Percentiles rank a stretch among this genome's conserved stretches.
These are phyloP conservation scores for Serrognathus titanus DNA, from an alignment of 2,888 invertebrate species.

Conservation along the genomic window DNA sequence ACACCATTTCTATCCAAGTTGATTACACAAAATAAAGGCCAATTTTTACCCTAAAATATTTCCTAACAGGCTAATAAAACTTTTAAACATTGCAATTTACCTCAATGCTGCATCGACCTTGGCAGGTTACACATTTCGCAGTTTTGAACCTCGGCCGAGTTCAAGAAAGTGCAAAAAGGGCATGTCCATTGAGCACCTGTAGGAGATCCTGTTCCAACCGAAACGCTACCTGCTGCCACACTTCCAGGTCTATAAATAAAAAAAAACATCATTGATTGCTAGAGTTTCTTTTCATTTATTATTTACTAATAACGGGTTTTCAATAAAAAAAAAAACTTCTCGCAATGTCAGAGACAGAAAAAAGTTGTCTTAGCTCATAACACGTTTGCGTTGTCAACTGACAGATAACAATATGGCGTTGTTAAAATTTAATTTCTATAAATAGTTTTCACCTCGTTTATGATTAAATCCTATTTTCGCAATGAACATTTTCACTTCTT, in stretches of 20 bases:
- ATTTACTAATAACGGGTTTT: too few species aligned
- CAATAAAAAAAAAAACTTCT: too few species aligned
- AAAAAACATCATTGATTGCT: slow-evolving; percentile 22
- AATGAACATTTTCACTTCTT: too few species aligned
- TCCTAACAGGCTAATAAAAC: not conserved
- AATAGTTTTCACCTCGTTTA: too few species aligned
- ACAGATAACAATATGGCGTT: too few species aligned
- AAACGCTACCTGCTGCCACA: slow-evolving; percentile 45
- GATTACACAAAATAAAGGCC: not conserved
- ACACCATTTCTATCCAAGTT: not conserved
- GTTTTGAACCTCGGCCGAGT: slow-evolving; percentile 66
- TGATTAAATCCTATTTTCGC: too few species aligned
- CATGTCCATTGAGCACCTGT: slow-evolving; percentile 78
- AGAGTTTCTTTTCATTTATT: too few species aligned
- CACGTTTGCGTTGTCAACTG: too few species aligned
- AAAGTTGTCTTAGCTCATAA: too few species aligned
- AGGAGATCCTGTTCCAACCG: slow-evolving; percentile 38
- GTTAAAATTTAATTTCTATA: too few species aligned
- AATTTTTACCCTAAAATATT: not conserved
- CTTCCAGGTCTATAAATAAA: slow-evolving; percentile 41
- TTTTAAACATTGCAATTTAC: not conserved
- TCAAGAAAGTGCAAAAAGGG: slow-evolving; percentile 90
- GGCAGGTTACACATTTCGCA: slow-evolving; percentile 95
- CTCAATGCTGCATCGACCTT: slow-evolving; percentile 48
- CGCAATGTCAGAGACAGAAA: too few species aligned